Evolutionary conservation across 2,797 vertebrate species (phyloP).

Genomic region (Pagetopsis macropterus): DNA sequence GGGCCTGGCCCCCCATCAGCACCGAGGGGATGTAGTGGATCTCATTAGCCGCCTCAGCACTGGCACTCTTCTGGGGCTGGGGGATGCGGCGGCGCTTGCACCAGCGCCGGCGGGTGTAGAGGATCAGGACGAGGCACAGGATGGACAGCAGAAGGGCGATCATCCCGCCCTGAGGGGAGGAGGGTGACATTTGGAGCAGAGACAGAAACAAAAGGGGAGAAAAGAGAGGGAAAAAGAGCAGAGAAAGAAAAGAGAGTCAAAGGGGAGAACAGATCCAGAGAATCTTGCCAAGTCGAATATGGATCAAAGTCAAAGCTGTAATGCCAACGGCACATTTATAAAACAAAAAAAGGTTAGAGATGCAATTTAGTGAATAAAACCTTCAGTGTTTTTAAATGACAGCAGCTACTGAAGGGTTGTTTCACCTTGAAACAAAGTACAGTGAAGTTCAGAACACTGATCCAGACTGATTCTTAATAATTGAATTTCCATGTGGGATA

Average conservation of each 20-base stretch:
- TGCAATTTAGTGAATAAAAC: conserved; percentile 48
- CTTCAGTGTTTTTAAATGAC: conserved; percentile 33
- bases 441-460: conserved; percentile 2
- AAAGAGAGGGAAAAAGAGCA: background rate
- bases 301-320: conserved; percentile 60
- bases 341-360: conserved; percentile 37
- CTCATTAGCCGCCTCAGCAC: conserved; percentile 97
- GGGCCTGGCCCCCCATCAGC: conserved; percentile 94
- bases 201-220: conserved; percentile 13
- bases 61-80: conserved; percentile 98
- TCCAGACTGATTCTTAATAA: conserved; percentile 1
- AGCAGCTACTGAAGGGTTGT: conserved; percentile 3
- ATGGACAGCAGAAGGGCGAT: conserved; percentile 97
- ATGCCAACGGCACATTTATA: conserved; percentile 36
- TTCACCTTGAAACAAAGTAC: conserved; percentile 46
- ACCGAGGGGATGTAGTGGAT: conserved; percentile 99
- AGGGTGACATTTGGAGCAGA: conserved; percentile 53
- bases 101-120: conserved; percentile 96
- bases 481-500: background rate
- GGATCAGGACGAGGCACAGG: conserved; percentile 96
- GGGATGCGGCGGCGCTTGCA: conserved; percentile 96
- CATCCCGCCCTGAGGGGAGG: conserved; percentile 92
- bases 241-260: conserved; percentile 32
- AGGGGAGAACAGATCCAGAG: conserved; percentile 52
- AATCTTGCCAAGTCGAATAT: conserved; percentile 55